A percentile compares a stretch with the other conserved stretches of the same genome.
phyloP scores from a whole-genome alignment of 2,113 vertebrate species.

The Azemiops feae region DNA sequence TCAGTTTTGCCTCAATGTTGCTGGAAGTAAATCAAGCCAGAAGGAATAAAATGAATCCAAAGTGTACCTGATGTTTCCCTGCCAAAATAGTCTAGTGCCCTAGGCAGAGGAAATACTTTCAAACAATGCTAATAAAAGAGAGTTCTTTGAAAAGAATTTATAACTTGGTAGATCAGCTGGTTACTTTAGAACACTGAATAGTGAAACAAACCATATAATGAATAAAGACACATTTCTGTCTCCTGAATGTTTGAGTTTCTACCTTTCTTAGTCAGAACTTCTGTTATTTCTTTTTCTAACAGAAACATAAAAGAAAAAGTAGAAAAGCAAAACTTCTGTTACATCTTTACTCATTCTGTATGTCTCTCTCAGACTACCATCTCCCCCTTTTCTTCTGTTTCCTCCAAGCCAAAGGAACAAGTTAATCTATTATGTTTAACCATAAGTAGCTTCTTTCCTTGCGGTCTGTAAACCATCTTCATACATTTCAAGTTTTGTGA shows the following conservation, averaged over 20 bases:
- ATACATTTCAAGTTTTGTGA: not conserved
- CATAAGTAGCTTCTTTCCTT: not conserved
- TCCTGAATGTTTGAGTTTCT: not conserved
- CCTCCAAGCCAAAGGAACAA: not conserved
- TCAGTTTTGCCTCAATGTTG: not conserved
- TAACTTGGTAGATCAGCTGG: not conserved
- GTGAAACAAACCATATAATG: not conserved
- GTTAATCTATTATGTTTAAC: not conserved
- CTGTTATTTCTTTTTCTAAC: not conserved
- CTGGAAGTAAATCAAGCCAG: not conserved
- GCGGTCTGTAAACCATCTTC: not conserved
- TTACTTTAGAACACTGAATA: not conserved
- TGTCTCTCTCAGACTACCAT: not conserved
- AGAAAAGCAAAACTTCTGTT: not conserved
- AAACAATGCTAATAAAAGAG: not conserved
- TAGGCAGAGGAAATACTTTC: not conserved
- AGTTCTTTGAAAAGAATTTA: not conserved
- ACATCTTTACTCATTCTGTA: not conserved
- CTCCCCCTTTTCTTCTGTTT: not conserved
- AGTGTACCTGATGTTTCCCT: not conserved
- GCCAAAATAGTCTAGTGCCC: not conserved
- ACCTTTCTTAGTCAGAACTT: not conserved
- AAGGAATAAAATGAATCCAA: not conserved
- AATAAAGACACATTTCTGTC: not conserved
- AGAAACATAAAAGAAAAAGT: not conserved